Evolutionary conservation across 1,140 invertebrate species (phyloP).

Genomic region (Drosophila chauvacae): DNA sequence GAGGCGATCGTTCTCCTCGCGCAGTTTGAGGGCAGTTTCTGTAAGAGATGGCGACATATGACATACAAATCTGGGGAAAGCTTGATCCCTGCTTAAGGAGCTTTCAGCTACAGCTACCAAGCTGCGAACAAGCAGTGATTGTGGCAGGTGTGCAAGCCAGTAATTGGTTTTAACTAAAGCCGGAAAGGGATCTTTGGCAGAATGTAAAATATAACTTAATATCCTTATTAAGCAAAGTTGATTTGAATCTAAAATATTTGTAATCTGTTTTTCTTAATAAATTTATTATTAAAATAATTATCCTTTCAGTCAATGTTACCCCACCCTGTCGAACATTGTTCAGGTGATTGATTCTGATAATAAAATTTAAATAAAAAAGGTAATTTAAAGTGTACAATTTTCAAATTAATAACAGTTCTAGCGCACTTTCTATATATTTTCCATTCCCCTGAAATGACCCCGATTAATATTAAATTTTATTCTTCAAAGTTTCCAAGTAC

Average conservation of each 20-base stretch:
- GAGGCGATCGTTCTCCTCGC: slow-evolving; percentile 89
- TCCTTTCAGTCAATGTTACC: background rate
- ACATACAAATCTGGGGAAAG: no score
- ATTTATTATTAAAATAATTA: no score
- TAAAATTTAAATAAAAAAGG: background rate
- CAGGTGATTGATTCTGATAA: background rate
- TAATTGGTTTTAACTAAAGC: background rate
- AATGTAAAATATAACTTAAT: background rate
- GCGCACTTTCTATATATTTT: background rate
- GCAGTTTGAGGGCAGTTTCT: slow-evolving; percentile 85
- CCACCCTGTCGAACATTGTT: background rate
- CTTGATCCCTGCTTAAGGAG: background rate
- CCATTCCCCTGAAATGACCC: background rate
- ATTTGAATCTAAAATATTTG: no score
- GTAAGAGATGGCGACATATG: slow-evolving; percentile 12
- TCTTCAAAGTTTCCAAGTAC: background rate
- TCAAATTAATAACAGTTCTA: background rate
- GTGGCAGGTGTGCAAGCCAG: slow-evolving; percentile 27
- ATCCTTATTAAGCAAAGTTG: no score
- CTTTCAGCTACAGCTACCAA: slow-evolving; percentile 27
- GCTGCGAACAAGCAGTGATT: slow-evolving; percentile 55
- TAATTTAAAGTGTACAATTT: background rate
- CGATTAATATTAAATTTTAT: background rate
- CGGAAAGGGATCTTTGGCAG: background rate
- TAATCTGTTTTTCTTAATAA: background rate